Percentiles rank a stretch among this genome's conserved stretches.
These are phyloP conservation scores for Molossus alvarezi DNA, from an alignment of 2,797 vertebrate species.

Conservation along the genomic window DNA sequence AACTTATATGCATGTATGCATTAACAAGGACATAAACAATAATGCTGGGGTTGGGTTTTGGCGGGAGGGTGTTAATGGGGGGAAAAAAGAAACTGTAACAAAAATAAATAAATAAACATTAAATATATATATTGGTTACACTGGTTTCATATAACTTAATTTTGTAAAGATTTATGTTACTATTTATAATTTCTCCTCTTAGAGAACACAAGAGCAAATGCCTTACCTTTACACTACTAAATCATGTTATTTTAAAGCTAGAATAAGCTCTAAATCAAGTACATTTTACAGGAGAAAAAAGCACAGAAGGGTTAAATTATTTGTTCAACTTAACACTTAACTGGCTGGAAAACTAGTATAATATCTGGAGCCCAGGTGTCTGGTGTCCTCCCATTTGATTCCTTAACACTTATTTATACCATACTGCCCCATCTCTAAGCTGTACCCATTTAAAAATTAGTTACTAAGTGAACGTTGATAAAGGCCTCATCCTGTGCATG, in stretches of 20 bases:
- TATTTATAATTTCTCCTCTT: conserved; percentile 45
- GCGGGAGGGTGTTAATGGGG: no score
- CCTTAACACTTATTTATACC: neutral
- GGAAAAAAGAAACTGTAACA: no score
- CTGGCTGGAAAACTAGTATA: neutral
- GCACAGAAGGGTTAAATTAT: neutral
- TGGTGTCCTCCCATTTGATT: neutral
- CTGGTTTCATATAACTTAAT: conserved; percentile 26
- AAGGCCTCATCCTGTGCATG: neutral
- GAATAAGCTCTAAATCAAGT: conserved; percentile 3
- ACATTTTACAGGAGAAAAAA: conserved; percentile 39
- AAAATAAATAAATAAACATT: no score
- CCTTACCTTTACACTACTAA: neutral
- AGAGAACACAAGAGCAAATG: neutral
- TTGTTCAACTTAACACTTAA: neutral
- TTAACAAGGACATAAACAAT: no score
- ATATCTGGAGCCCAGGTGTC: neutral
- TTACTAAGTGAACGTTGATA: conserved; percentile 36
- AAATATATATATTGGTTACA: neutral
- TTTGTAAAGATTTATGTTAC: conserved; percentile 26
- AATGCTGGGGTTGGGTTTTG: no score
- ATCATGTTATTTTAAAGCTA: conserved; percentile 28
- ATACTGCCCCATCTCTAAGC: neutral
- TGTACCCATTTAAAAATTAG: neutral
- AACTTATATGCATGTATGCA: no score